These are phyloP conservation scores for Cricetomys ansorgei DNA, from an alignment of 2,113 vertebrate species.

Conservation along the genomic window DNA sequence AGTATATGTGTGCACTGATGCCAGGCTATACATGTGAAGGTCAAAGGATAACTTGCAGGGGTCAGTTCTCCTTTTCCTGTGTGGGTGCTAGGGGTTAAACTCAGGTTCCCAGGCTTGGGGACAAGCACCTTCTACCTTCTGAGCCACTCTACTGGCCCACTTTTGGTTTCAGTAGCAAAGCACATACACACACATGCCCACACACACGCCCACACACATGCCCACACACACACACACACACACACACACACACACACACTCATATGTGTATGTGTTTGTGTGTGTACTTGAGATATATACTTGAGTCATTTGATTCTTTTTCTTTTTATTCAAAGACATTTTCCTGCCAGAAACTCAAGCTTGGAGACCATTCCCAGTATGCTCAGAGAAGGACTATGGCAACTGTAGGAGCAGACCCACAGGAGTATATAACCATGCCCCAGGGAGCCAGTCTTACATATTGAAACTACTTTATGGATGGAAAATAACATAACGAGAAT, in stretches of 20 bases:
- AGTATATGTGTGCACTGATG: not conserved
- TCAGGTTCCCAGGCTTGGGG: not conserved
- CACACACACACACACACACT: too few species aligned
- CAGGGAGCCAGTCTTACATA: constrained; percentile 41
- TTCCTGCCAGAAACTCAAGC: constrained; percentile 20
- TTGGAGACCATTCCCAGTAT: not conserved
- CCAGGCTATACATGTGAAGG: not conserved
- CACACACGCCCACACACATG: not conserved
- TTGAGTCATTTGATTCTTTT: not conserved
- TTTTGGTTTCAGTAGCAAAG: not conserved
- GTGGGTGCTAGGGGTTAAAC: not conserved
- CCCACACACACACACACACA: not conserved
- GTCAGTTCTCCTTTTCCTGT: not conserved
- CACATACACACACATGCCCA: not conserved
- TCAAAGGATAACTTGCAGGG: not conserved
- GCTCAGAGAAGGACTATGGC: not conserved
- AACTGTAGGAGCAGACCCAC: constrained; percentile 31
- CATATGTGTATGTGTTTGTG: too few species aligned
- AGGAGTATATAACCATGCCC: constrained; percentile 29
- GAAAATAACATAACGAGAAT: constrained; percentile 46
- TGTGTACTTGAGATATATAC: too few species aligned
- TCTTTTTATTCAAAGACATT: constrained; percentile 18
- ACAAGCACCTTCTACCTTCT: not conserved
- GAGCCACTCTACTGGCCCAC: not conserved
- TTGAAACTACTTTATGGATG: constrained; percentile 46